Evolutionary conservation across 2,888 invertebrate species (phyloP), one percentile per base, ranked within the genome.

Genomic region (Nephrotoma flavescens): DNA sequence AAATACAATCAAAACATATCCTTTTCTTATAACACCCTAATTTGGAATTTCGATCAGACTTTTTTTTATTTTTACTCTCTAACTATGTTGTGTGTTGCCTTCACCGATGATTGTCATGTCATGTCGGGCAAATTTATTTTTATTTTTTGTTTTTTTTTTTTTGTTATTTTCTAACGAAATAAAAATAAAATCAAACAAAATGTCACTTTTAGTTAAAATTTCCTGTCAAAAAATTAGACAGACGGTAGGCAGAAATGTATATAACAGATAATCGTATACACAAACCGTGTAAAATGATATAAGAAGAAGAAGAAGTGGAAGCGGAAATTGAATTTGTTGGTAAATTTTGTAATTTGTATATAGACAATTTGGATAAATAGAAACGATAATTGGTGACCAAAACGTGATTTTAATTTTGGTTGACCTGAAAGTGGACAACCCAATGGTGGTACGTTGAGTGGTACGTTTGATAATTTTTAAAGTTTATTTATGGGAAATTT

Each of bases 191-290:
- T 71, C 71, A 71, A 86, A 86, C 87, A 87, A 87, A 88, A 87
- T 88, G 92, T 92, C 92, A 93, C 93, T 93, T 92, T 92, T 92
- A 92, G 91, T 91, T 92, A 92, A 92, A 92, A 92, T 93, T 91
- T 92, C 92, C 93, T 93, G 93, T 93, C 93, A 92, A 91, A 92
- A 87, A 92, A 90, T 91, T 91, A 93, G 93, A 93, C 93, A 93
- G 93, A 93, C 92, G 71, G 71, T 31, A 71, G 71, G 31, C 71
- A 71, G 19, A 71, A 71, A 71, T 71, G 71, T 71, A 71, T 47
- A 12, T 47, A 12, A 71, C 71, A 71, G 71, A 71, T 71, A 71
- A 57, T 52, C n/a, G 11, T 57, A 57, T 31, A 71, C 11, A 47
- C 12, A 12, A 12, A 12, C 31, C 11, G 31, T 71, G 31, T 31